These are phyloP conservation scores for Pardalotus punctatus DNA, from an alignment of 2,113 vertebrate genomes.

Conservation along the genomic window DNA sequence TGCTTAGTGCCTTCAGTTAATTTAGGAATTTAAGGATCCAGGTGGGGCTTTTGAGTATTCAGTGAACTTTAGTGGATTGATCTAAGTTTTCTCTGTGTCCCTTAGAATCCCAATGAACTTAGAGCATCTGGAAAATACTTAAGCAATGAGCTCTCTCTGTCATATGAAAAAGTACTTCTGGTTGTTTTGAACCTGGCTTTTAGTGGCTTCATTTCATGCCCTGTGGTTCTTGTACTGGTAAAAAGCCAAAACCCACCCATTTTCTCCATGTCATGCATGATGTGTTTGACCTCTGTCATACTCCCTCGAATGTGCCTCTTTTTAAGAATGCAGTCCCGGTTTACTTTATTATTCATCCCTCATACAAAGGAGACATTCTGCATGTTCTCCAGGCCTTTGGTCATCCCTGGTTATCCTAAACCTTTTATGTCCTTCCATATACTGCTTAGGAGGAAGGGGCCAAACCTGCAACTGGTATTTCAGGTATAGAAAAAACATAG, in stretches of 20 bases:
- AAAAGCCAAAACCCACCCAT: neutral
- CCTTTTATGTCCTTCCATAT: neutral
- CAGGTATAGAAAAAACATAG: neutral
- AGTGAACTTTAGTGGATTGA: neutral
- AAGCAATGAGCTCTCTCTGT: neutral
- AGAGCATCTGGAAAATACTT: neutral
- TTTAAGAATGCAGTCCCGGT: neutral
- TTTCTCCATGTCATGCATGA: neutral
- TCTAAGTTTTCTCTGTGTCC: neutral
- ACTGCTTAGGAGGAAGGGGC: neutral
- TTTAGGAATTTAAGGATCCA: neutral
- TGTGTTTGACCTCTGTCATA: neutral
- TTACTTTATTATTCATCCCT: neutral
- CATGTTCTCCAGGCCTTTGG: neutral
- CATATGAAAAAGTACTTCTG: neutral
- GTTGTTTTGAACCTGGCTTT: neutral
- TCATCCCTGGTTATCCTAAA: neutral
- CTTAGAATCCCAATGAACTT: neutral
- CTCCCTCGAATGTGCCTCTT: neutral
- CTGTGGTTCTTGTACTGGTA: neutral
- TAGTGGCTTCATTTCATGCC: neutral
- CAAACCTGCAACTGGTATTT: neutral
- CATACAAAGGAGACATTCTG: neutral
- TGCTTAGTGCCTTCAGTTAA: neutral
- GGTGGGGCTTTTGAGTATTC: neutral